Base-by-base conservation (phyloP, 2,888 invertebrate genomes). In the Drosophila subquinaria region DNA sequence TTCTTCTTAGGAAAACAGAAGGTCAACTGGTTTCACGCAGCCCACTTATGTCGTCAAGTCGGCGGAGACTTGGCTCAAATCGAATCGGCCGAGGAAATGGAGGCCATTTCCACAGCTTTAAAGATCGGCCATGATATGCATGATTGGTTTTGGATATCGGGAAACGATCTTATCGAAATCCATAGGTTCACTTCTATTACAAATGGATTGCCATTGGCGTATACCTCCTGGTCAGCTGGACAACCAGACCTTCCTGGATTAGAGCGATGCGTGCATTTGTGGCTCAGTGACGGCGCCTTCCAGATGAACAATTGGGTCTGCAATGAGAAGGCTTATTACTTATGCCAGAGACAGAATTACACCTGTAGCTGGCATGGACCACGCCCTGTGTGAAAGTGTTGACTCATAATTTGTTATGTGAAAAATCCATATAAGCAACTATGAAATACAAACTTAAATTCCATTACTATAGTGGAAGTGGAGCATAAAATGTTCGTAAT, bases 61-160 rank as follows among this genome's bases (percentile, higher is more conserved):
- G 67, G 62, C 9, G 78, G 79, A 3, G 75, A 79, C 8, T 62
- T 79, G 59, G 79, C 76, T 0, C 4, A 45, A 8, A 79, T 79
- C 17, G 62, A 76, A 30, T 62, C 66, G 13, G 50, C 62, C 0
- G 17, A 27, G 0, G 79, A 79, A 56, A 79, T 79, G 76, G 42
- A 52, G 0, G 45, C 23, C 8, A 36, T 78, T 42, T 76, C 79
- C 0, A 35, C 20, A 0, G 55, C 63, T 42, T 43, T 79, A 0
- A 30, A 35, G 4, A 11, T 8, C 1, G 40, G 61, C 0, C 60
- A 48, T 35, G 27, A 59, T 5, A 47, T 11, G 0, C 8, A 67
- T 8, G 51, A 13, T 11, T 56, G 48, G 61, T 69, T 59, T 40
- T 76, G 76, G 76, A 69, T 77, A 20, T 65, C 77, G 0, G 76